Evolutionary conservation across 2,888 invertebrate species (phyloP), one percentile per base, ranked within the genome.

Genomic region (Andrena dorsata): DNA sequence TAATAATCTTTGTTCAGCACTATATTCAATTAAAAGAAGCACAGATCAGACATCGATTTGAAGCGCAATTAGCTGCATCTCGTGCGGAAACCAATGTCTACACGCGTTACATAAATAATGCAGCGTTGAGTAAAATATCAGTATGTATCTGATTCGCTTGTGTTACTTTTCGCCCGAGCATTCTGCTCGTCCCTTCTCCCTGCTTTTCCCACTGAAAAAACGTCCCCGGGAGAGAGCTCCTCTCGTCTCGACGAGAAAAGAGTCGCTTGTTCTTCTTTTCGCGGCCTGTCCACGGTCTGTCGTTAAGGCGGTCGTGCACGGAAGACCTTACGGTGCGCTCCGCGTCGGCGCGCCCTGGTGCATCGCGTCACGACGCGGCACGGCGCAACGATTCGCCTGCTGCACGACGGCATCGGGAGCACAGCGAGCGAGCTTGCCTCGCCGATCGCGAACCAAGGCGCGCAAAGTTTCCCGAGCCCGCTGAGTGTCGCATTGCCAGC

Each of bases 401-500:
- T 49, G 70, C 20, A 49, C 72, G 53, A 72, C 65, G 23, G 30
- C 10, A 26, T 63, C 49, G 69, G 74, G 10, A 76, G 13, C n/a
- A 23, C 23, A 20, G n/a, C 16, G 53, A 8, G 60, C 53, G 63
- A 64, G 71, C 64, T 68, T 47, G 82, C 65, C 65, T 72, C 69
- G 53, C 47, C 73, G 77, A 81, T 82, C 72, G 28, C 64, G 53
- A 35, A 51, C 35, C 63, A 23, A 26, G 49, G n/a, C 26, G 65
- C 26, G n/a, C 56, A 32, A 80, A 82, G 69, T 75, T 82, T 75
- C n/a, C 47, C 63, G 16, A 65, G 23, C 20, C 26, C 47, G 26
- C 32, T 1, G 23, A 66, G 71, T 73, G 80, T 81, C 80, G 78
- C 80, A 78, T 78, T 78, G 73, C 78, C 8, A 64, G 63, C 72